A percentile compares a stretch with the other conserved stretches of the same genome.
These are phyloP conservation scores for Rotaria macrura DNA, from an alignment of 2,888 invertebrate species.

Conservation along the genomic window DNA sequence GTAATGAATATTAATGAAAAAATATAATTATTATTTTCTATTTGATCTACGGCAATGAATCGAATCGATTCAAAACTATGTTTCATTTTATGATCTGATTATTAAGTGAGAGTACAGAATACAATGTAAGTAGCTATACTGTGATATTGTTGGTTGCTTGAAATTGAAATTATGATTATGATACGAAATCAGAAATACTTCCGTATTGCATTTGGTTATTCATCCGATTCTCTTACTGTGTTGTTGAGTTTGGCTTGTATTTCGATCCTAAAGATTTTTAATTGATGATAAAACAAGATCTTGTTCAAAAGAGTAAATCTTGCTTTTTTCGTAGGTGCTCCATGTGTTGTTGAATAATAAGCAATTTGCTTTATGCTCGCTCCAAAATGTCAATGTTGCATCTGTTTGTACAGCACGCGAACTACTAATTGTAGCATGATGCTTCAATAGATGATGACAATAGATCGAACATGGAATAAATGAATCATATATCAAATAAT, in stretches of 20 bases:
- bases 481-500: not conserved
- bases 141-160: no score
- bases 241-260: no score
- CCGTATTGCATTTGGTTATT: not conserved
- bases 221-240: no score
- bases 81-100: not conserved
- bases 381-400: no score
- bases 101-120: not conserved
- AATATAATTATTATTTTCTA: not conserved
- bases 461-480: not conserved
- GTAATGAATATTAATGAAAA: not conserved
- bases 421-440: not conserved
- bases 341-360: no score
- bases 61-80: not conserved
- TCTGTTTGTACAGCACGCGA: no score
- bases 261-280: no score
- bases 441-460: not conserved
- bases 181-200: not conserved
- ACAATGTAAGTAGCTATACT: not conserved
- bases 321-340: no score
- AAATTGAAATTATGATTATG: not conserved
- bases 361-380: no score
- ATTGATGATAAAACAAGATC: no score
- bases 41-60: not conserved
- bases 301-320: no score